Conservation (phyloP, 2,797 vertebrate genomes). For the Cuniculus paca region DNA sequence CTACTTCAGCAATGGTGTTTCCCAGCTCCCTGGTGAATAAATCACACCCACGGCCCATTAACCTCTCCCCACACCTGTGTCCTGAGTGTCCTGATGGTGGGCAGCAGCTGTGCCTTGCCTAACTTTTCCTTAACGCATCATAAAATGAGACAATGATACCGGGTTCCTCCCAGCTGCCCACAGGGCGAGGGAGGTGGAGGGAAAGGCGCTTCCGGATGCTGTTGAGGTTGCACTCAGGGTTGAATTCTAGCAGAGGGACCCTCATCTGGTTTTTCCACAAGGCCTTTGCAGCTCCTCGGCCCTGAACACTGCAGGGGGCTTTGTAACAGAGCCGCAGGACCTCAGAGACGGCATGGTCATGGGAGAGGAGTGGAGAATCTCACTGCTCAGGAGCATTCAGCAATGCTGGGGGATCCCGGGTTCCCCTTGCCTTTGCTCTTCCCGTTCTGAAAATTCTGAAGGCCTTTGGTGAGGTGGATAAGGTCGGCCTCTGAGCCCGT, state of each 20-base stretch:
- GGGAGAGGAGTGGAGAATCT: neutral
- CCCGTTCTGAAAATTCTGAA: neutral
- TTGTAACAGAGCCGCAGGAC: neutral
- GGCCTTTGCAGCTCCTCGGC: neutral
- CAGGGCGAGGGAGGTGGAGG: neutral
- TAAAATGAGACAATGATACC: neutral
- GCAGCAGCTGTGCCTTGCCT: neutral
- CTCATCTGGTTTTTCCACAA: neutral
- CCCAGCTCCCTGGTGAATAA: neutral
- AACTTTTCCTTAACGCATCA: slow-evolving; percentile 15
- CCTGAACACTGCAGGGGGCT: neutral
- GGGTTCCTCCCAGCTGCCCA: neutral
- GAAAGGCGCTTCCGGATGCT: neutral
- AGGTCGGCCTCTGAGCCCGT: neutral
- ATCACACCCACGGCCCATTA: neutral
- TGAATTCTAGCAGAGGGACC: neutral
- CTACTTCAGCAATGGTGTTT: neutral
- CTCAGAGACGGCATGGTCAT: neutral
- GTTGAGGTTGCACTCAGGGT: neutral
- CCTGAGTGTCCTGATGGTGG: neutral
- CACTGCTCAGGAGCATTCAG: neutral
- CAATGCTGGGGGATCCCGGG: neutral
- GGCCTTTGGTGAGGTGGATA: neutral
- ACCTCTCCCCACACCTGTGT: neutral
- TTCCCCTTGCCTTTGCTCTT: neutral